Evolutionary conservation across 2,113 vertebrate species (phyloP).

Genomic region (Deroptyus accipitrinus): DNA sequence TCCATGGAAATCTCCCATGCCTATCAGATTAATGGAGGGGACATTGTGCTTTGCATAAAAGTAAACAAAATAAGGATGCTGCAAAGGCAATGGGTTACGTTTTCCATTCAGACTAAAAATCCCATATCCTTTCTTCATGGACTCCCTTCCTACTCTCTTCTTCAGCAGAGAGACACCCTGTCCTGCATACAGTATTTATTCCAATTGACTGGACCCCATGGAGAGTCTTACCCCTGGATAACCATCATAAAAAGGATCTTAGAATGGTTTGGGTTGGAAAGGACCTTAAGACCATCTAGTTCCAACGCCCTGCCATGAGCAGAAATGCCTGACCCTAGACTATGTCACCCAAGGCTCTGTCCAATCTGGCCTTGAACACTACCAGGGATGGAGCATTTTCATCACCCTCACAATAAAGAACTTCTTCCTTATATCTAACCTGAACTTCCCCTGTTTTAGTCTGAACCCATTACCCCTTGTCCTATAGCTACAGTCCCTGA

Average conservation of each 20-base stretch:
- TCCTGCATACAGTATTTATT: neutral
- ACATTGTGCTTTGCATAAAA: neutral
- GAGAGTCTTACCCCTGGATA: neutral
- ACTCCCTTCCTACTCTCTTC: neutral
- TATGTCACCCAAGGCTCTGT: neutral
- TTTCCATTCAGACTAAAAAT: neutral
- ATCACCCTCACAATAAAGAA: neutral
- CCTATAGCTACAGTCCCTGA: neutral
- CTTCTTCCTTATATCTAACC: neutral
- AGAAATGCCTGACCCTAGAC: neutral
- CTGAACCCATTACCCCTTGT: neutral
- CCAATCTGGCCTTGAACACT: neutral
- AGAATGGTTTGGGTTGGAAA: neutral
- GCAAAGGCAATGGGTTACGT: neutral
- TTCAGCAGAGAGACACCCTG: neutral
- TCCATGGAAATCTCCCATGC: constrained; percentile 37
- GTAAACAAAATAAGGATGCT: constrained; percentile 16
- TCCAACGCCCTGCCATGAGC: neutral
- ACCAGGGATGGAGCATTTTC: neutral
- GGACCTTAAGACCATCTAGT: neutral
- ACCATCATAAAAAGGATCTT: neutral
- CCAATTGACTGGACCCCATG: neutral
- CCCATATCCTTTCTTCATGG: neutral
- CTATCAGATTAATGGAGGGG: constrained; percentile 16
- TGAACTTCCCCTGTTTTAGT: neutral